Evolutionary conservation across 2,888 invertebrate species (phyloP), one percentile per base, ranked within the genome.

Genomic region (Cecidostiba fungosa): DNA sequence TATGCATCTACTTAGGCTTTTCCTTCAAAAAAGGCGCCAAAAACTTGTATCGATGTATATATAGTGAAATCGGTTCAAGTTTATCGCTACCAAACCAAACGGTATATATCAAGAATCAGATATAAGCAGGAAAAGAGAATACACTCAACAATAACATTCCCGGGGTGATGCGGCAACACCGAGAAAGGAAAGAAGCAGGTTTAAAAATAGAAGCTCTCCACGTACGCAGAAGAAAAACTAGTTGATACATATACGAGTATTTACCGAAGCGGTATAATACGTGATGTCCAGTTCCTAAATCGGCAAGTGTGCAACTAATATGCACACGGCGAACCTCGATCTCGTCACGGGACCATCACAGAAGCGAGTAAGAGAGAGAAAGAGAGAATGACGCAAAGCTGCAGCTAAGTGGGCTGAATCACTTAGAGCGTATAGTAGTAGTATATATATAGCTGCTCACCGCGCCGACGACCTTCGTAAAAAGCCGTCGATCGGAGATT

Each of bases 401-500:
- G 70, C 36, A 43, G n/a, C 16, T 74, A 69, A 77, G 76, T 66
- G 74, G 43, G 74, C 66, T 77, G 78, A 80, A 82, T 84, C 76
- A 86, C 72, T 85, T 72, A 78, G 79, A 69, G 26, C 54, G 54
- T 54, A 6, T 19, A 39, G 82, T 79, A n/a, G n/a, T n/a, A n/a
- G n/a, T n/a, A n/a, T n/a, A n/a, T n/a, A n/a, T 32, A 77, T 85
- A 77, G 74, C 88, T 88, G 86, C 32, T 32, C 32, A 87, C 87
- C 88, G 87, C 84, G n/a, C n/a, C n/a, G 88, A 88, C 90, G 91
- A 91, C 91, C 91, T 91, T 91, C 91, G 89, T 90, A 91, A 91
- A 91, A 91, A 91, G 89, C 89, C 87, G 89, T 88, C 90, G 90
- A 91, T 91, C 91, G 89, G 90, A 91, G 91, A 91, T 91, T 90